Evolutionary conservation across 2,797 vertebrate genomes (phyloP), one percentile per base, ranked within the genome.

Genomic region (Oophaga sylvatica): DNA sequence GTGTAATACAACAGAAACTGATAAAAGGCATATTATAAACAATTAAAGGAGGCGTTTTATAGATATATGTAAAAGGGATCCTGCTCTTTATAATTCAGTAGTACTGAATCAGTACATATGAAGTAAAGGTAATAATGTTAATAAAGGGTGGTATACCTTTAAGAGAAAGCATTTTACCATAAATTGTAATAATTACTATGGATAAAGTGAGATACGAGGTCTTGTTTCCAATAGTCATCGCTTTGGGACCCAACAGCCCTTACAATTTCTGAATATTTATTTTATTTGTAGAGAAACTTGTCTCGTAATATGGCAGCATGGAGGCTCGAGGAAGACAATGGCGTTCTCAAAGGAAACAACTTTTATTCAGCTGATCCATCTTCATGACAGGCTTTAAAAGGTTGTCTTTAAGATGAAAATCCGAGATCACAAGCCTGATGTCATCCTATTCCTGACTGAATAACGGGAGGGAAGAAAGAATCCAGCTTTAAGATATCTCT

Each of bases 341-440:
- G 59, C 22, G 77, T 9, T 80, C 79, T 82, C 87, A 83, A 89
- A 89, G 87, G 84, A 90, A 91, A 81, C 90, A 78, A 75, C 90
- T 92, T 92, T 90, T 84, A 80, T 80, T 89, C 88, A 78, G 83
- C 68, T 78, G 88, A 87, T 92, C 91, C 68, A 19, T 85, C 90
- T 91, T 90, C 79, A 88, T 87, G 83, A 89, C 84, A 90, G 89
- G 89, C 91, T 91, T 91, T 93, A 90, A 92, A 91, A 92, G 59
- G 78, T 89, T 86, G 71, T 81, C 75, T 86, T 89, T 62, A 89
- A 35, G 13, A 0, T 22, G 70, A 76, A 75, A 81, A 87, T 20
- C 77, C 11, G 13, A 76, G 87, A 85, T 4, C 62, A 79, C 73
- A 10, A 31, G 65, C 2, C 1, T 87, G 65, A 3, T 15, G 22